A percentile compares a stretch with the other conserved stretches of the same genome.
Evolutionary conservation across 2,888 invertebrate genomes (phyloP).

Genomic region (Andrena flavipes): DNA sequence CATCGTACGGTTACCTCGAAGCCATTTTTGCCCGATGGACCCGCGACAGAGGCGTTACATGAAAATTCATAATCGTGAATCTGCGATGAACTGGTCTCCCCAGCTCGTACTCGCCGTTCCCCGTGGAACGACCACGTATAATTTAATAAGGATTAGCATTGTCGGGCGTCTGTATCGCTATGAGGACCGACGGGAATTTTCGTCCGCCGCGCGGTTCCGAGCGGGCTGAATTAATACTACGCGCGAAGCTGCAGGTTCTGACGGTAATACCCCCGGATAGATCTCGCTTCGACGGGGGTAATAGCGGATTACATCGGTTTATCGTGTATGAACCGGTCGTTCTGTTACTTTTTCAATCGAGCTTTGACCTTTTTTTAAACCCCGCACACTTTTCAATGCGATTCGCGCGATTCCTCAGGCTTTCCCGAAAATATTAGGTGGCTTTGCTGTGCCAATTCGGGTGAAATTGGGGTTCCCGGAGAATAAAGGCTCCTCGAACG

Average conservation of each 20-base stretch:
- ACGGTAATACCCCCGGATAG: not conserved
- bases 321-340: not conserved
- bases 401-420: too few relatives aligned
- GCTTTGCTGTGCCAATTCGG: too few relatives aligned
- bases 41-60: not conserved
- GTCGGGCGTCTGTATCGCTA: not conserved
- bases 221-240: not conserved
- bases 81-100: not conserved
- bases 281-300: not conserved
- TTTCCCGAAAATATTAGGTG: too few relatives aligned
- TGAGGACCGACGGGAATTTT: conserved; percentile 9
- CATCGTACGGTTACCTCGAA: not conserved
- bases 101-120: not conserved
- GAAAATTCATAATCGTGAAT: not conserved
- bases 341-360: not conserved
- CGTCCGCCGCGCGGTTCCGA: not conserved
- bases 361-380: not conserved
- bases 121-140: conserved; percentile 8
- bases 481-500: too few relatives aligned
- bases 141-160: conserved; percentile 25
- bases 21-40: not conserved
- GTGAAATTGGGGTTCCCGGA: too few relatives aligned
- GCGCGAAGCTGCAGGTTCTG: not conserved
- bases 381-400: too few relatives aligned
- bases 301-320: conserved; percentile 3